These are phyloP conservation scores for Rhyacophila brunnea DNA, from an alignment of 1,140 invertebrate species.

Conservation along the genomic window DNA sequence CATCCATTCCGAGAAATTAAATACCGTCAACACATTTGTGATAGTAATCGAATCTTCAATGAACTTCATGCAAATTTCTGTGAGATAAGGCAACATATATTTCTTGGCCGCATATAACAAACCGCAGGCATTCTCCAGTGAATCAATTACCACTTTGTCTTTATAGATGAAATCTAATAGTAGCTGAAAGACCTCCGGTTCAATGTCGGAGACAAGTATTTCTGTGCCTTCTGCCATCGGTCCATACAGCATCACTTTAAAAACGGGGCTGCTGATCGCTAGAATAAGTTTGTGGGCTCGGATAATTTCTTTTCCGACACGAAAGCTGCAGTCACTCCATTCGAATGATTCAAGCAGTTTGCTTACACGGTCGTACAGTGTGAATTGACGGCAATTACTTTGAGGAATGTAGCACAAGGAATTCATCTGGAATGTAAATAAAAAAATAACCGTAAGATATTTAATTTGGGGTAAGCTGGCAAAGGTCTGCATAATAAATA, in stretches of 20 bases:
- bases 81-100: constrained; percentile 56
- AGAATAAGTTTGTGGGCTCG: constrained; percentile 68
- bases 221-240: constrained; percentile 55
- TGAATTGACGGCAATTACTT: constrained; percentile 12
- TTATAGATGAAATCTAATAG: constrained; percentile 58
- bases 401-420: constrained; percentile 16
- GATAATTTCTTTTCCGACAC: constrained; percentile 52
- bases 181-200: constrained; percentile 54
- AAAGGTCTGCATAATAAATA: neutral
- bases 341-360: constrained; percentile 51
- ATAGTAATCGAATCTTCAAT: constrained; percentile 52
- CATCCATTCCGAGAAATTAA: constrained; percentile 57
- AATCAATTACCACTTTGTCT: constrained; percentile 50
- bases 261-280: constrained; percentile 69
- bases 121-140: constrained; percentile 55
- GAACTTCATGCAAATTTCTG: constrained; percentile 49
- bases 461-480: constrained; percentile 2
- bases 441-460: too few species aligned
- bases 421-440: constrained; percentile 32
- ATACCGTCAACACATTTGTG: constrained; percentile 53
- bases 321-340: constrained; percentile 57
- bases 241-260: constrained; percentile 73
- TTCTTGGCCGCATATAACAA: constrained; percentile 58
- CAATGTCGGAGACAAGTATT: constrained; percentile 54
- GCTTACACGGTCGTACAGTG: constrained; percentile 49